Evolutionary conservation across 92 coral and sea anemone species (phyloP).

Genomic region (Zoanthus sociatus): DNA sequence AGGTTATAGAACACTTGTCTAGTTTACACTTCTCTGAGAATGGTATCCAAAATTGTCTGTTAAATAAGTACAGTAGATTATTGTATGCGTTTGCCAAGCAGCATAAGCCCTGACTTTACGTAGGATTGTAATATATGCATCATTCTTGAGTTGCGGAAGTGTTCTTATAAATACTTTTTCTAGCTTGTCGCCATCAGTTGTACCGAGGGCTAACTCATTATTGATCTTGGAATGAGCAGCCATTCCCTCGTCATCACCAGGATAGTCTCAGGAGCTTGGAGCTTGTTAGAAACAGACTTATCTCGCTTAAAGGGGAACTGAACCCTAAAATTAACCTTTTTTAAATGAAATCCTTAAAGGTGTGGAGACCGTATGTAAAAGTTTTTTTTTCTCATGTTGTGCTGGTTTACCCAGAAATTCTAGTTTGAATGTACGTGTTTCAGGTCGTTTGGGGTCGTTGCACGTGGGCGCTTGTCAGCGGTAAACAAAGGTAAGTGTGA

Average conservation of each 20-base stretch:
- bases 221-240: conserved; percentile 27
- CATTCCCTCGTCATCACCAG: conserved; percentile 63
- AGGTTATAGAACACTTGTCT: too few species aligned
- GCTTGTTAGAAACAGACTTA: conserved; percentile 64
- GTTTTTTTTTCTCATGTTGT: too few species aligned
- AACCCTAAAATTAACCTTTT: too few species aligned
- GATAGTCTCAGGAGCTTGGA: conserved; percentile 65
- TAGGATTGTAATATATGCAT: conserved; percentile 32
- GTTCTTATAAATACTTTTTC: conserved; percentile 33
- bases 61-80: not conserved
- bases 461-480: too few species aligned
- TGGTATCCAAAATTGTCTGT: not conserved
- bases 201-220: conserved; percentile 34
- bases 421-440: too few species aligned
- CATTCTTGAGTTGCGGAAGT: conserved; percentile 22
- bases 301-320: conserved; percentile 43
- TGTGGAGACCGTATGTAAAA: too few species aligned
- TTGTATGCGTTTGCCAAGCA: conserved; percentile 2
- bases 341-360: too few species aligned
- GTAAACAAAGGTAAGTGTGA: too few species aligned
- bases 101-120: conserved; percentile 5
- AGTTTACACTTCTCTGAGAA: not conserved
- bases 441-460: too few species aligned
- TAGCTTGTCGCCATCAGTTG: conserved; percentile 39
- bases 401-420: too few species aligned